Percentiles rank a stretch among this genome's conserved stretches.
phyloP scores from a whole-genome alignment of 2,888 invertebrate genomes.

The Fabriciana adippe region DNA sequence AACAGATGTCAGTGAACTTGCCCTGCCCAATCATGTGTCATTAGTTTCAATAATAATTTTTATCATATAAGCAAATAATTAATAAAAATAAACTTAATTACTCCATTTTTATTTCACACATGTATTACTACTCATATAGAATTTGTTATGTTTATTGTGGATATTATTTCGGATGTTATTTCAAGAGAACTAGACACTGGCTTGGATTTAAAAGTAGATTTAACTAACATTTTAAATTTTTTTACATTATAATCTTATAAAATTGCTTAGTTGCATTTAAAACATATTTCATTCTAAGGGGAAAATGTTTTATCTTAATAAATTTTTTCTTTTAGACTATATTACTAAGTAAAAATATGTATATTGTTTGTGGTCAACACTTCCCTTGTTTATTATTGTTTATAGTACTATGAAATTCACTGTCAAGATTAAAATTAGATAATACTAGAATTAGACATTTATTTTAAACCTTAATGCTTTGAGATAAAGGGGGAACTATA shows the following conservation, averaged over 20 bases:
- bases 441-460: constrained; percentile 17
- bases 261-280: too few species aligned
- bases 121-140: too few species aligned
- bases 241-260: too few species aligned
- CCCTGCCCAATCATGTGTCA: constrained; percentile 32
- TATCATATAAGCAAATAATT: neutral
- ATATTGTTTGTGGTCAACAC: constrained; percentile 17
- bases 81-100: neutral
- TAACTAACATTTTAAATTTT: too few species aligned
- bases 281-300: too few species aligned
- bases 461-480: constrained; percentile 25
- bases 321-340: neutral
- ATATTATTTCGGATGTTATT: too few species aligned
- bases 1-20: constrained; percentile 33
- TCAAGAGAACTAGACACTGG: too few species aligned
- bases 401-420: constrained; percentile 24
- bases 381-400: constrained; percentile 22
- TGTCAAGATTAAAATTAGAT: constrained; percentile 30
- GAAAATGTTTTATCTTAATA: too few species aligned
- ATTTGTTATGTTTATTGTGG: too few species aligned
- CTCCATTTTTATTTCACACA: too few species aligned
- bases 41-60: constrained; percentile 25
- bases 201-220: too few species aligned
- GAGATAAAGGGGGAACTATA: constrained; percentile 26
- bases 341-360: neutral